These are phyloP conservation scores for Onychomys arenicola DNA, from an alignment of 2,797 vertebrate genomes.

Conservation along the genomic window DNA sequence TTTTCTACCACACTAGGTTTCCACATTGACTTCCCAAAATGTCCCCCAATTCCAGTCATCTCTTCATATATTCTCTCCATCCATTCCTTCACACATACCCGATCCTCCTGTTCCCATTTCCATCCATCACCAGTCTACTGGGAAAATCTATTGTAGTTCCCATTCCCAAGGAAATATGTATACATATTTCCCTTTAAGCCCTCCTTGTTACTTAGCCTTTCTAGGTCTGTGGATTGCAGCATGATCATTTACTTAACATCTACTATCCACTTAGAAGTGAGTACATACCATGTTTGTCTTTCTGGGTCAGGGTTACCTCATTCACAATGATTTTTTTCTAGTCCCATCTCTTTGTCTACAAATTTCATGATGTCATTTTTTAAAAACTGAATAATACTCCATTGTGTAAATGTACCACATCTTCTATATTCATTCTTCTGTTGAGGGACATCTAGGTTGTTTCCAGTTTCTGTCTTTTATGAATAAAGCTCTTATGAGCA, in stretches of 20 bases:
- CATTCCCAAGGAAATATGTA: not conserved
- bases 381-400: not conserved
- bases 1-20: not conserved
- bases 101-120: not conserved
- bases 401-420: not conserved
- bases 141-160: not conserved
- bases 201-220: not conserved
- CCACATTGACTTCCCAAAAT: not conserved
- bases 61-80: not conserved
- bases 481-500: not conserved
- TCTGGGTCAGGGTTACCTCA: not conserved
- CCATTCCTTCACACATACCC: not conserved
- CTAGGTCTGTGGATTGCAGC: not conserved
- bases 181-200: not conserved
- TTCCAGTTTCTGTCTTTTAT: not conserved
- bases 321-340: not conserved
- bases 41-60: not conserved
- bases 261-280: not conserved
- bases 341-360: not conserved
- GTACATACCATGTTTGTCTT: not conserved
- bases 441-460: not conserved
- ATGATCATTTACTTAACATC: not conserved
- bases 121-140: not conserved
- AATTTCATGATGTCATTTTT: not conserved
- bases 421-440: not conserved